These are phyloP conservation scores for Excalfactoria chinensis DNA, from an alignment of 2,113 vertebrate genomes.

Conservation along the genomic window DNA sequence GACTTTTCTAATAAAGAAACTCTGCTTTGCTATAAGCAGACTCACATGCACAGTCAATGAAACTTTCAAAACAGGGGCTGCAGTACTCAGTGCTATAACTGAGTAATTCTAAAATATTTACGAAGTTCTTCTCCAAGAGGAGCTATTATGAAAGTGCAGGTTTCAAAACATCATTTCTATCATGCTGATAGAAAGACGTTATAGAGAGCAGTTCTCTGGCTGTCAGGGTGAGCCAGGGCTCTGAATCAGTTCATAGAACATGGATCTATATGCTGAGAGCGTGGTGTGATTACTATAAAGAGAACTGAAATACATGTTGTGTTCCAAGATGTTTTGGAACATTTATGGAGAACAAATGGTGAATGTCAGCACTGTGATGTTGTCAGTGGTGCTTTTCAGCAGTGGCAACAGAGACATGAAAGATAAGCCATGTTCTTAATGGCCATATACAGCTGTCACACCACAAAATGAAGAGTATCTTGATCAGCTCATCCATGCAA, in stretches of 20 bases:
- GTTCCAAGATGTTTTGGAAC: not conserved
- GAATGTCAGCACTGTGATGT: not conserved
- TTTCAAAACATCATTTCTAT: not conserved
- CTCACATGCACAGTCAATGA: fast-evolving
- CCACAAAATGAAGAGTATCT: not conserved
- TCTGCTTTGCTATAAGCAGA: not conserved
- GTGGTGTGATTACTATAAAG: not conserved
- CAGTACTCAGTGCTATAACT: not conserved
- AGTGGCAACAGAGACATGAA: not conserved
- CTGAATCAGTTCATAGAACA: not conserved
- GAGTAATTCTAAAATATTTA: not conserved
- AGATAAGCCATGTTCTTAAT: not conserved
- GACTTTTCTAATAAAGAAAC: not conserved
- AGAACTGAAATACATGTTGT: not conserved
- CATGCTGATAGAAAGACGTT: not conserved
- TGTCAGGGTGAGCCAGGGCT: not conserved
- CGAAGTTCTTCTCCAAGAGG: not conserved
- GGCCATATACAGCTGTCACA: not conserved
- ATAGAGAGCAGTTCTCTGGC: not conserved
- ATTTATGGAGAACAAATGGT: not conserved
- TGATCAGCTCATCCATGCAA: not conserved
- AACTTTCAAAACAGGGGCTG: not conserved
- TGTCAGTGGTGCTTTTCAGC: not conserved
- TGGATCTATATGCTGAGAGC: not conserved
- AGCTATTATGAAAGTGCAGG: not conserved